Evolutionary conservation across 2,888 invertebrate genomes (phyloP), one percentile per base, ranked within the genome.

Genomic region (Mythimna vitellina): DNA sequence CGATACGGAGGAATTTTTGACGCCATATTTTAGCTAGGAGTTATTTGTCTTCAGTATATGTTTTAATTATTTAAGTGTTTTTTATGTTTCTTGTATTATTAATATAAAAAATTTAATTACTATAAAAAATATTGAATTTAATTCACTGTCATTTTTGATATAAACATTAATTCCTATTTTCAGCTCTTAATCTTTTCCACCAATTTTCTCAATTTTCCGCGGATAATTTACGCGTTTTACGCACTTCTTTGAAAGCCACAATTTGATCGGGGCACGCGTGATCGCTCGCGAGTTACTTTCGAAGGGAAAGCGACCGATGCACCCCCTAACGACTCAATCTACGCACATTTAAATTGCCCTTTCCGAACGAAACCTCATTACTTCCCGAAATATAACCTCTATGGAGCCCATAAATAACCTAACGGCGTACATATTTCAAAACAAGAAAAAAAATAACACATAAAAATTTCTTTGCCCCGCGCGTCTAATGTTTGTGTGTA

Each of bases 351-450:
- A 95, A 94, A 96, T 95, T 95, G 95, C 95, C 95, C 94, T 95
- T 95, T 93, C 95, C 94, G 94, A 96, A 95, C 94, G 92, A 94
- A 95, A 95, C 93, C 95, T 96, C 95, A 95, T 96, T 96, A 96
- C 95, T 95, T 93, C 94, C 95, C 94, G 94, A 95, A 94, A 95
- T 94, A 93, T 95, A 96, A 95, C 95, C 95, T 95, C 95, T 93
- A 94, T 94, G 95, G 95, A 93, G 92, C 91, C 94, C 92, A 95
- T 96, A 96, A 96, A 96, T 96, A 96, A 95, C 90, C 90, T 93
- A 96, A 96, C 94, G 94, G 95, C 92, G 94, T 92, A 94, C 96
- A 96, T 96, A 96, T 96, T 96, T 96, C 96, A 96, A 95, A 96
- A 96, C 96, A 95, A 95, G 92, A 93, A 95, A 94, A 94, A 93